These are phyloP conservation scores for Drosophila paulistorum DNA, from an alignment of 1,140 invertebrate species.

Conservation along the genomic window DNA sequence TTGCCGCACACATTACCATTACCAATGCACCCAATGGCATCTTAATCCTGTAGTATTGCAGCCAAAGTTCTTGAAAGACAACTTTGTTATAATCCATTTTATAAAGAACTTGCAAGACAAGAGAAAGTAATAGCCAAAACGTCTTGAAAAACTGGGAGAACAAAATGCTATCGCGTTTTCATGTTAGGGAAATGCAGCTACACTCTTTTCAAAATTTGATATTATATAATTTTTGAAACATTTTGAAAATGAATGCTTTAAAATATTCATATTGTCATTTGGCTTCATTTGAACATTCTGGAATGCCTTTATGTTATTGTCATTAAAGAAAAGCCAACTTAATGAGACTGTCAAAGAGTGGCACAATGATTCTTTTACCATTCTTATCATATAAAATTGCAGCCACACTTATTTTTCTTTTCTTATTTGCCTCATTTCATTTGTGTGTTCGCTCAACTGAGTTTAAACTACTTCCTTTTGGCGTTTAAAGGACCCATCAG, in stretches of 20 bases:
- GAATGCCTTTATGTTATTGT: not conserved
- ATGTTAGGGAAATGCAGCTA: not conserved
- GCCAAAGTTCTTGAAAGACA: too few species aligned
- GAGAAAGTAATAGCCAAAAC: too few species aligned
- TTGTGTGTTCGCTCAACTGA: not conserved
- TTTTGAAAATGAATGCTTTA: too few species aligned
- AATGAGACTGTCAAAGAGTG: not conserved
- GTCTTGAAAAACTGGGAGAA: too few species aligned
- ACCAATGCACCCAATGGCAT: not conserved
- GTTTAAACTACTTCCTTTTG: constrained; percentile 4
- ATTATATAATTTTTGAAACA: too few species aligned
- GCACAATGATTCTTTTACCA: not conserved
- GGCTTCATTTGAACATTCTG: not conserved
- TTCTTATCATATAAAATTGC: not conserved
- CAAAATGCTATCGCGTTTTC: too few species aligned
- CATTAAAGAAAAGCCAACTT: not conserved
- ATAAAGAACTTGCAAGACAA: too few species aligned
- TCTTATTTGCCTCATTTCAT: not conserved
- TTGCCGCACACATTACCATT: not conserved
- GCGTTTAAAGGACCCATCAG: constrained; percentile 14
- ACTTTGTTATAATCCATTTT: too few species aligned
- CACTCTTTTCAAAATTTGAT: not conserved
- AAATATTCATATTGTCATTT: too few species aligned
- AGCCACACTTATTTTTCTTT: constrained; percentile 2
- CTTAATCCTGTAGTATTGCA: not conserved